Base-by-base conservation (phyloP, 2,113 vertebrate genomes). In the Engystomops pustulosus region DNA sequence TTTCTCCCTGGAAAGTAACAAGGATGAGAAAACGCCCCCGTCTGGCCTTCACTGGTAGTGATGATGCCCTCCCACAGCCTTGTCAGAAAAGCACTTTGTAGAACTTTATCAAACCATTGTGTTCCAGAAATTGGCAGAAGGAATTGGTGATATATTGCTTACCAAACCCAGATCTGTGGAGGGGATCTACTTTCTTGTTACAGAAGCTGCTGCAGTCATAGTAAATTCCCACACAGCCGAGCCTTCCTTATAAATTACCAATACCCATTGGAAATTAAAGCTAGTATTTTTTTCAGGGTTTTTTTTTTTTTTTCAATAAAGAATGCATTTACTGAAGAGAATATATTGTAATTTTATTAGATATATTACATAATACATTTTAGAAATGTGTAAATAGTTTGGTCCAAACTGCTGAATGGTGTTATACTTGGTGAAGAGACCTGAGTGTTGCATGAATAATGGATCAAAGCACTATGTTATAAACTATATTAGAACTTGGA, bases 1-100 rank as follows among this genome's bases (percentile, higher is more conserved):
- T 14, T 99, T 99, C 91, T 99, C 98, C 71, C 90, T 99, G 93
- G 98, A 99, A 91, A 99, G 98, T 94, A 99, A 98, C 93, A 98
- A 98, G 92, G 97, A 98, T 0, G 97, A 99, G 92, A 98, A 99
- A 93, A 97, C 96, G 9, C 96, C 98, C 86, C 98, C 98, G 62
- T 96, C 98, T 67, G 98, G 97, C 86, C 97, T 98, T 90, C 96
- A 97, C 80, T 96, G 94, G 95, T 96, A 96, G 93, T 85, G 85
- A 69, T 86, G 79, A 71, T 86, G 47, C 85, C 83, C 80, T 12
- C 36, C 68, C 34, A 17, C 2, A 85, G 80, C 83, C 84, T 85
- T 0, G 3, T 86, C 68, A 62, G 53, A 71, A 77, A 45, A 1
- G 36, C 75, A 85, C 74, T 55, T 69, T 84, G 58, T 84, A 69